Percentiles rank a stretch among this genome's conserved stretches.
phyloP scores from a whole-genome alignment of 2,797 vertebrate genomes.

The Cheirogaleus major region DNA sequence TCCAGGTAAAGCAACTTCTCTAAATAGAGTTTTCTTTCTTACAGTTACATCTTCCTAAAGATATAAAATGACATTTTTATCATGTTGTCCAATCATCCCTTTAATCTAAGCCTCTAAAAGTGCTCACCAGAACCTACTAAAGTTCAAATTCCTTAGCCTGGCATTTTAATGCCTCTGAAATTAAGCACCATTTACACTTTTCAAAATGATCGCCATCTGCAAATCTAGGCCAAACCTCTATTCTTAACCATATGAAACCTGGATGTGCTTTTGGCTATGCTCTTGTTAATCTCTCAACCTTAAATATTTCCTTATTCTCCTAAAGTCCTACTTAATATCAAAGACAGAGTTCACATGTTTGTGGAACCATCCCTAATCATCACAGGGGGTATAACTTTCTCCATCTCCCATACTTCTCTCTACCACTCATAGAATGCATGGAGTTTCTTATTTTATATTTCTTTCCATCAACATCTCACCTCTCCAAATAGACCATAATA shows the following conservation, averaged over 20 bases:
- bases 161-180: slow-evolving; percentile 6
- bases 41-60: background rate
- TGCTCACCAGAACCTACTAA: background rate
- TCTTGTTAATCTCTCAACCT: background rate
- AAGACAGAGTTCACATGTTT: background rate
- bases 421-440: background rate
- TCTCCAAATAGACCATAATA: background rate
- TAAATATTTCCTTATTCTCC: background rate
- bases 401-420: background rate
- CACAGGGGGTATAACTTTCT: background rate
- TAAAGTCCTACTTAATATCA: background rate
- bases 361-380: background rate
- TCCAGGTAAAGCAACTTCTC: background rate
- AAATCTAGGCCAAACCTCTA: background rate
- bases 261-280: background rate
- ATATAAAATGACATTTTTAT: background rate
- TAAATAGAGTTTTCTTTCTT: background rate
- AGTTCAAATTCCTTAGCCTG: slow-evolving; percentile 1
- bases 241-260: background rate
- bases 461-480: background rate
- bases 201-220: background rate
- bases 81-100: background rate
- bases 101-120: background rate
- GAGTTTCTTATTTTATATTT: background rate
- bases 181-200: background rate